Evolutionary conservation across 2,113 vertebrate genomes (phyloP).

Genomic region (Nanorana parkeri): DNA sequence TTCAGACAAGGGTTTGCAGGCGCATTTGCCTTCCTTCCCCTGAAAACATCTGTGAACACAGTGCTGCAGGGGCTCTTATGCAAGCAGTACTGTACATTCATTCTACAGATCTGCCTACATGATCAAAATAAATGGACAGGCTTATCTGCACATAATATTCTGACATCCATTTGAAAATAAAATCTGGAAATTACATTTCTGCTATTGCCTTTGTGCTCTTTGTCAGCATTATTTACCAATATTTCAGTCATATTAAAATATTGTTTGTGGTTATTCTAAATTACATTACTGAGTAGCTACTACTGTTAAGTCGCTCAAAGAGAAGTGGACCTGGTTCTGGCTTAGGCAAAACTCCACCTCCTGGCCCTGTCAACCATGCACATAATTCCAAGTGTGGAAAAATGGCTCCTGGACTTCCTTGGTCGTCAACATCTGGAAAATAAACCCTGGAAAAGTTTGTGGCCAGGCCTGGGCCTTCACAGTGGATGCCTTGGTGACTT

Average conservation of each 20-base stretch:
- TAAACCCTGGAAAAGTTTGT: too few species aligned
- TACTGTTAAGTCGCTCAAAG: too few species aligned
- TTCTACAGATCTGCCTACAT: background rate
- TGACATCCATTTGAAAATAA: background rate
- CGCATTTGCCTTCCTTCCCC: slow-evolving; percentile 23
- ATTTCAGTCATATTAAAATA: slow-evolving; percentile 6
- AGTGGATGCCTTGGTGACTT: too few species aligned
- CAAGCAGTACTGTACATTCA: slow-evolving; percentile 20
- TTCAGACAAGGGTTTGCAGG: slow-evolving; percentile 40
- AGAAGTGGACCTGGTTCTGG: too few species aligned
- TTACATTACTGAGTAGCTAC: background rate
- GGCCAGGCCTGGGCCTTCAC: too few species aligned
- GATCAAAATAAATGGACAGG: slow-evolving; percentile 9
- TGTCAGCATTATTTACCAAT: background rate
- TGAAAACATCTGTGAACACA: slow-evolving; percentile 44
- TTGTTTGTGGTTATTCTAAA: background rate
- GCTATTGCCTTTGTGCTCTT: background rate
- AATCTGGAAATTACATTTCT: background rate
- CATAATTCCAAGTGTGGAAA: too few species aligned
- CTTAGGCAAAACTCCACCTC: too few species aligned
- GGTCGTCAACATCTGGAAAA: too few species aligned
- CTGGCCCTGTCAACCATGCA: too few species aligned
- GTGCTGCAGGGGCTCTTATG: slow-evolving; percentile 23
- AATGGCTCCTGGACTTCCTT: too few species aligned
- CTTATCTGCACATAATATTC: background rate